Base-by-base conservation (phyloP, 2,113 vertebrate species). In the Melanerpes formicivorus region DNA sequence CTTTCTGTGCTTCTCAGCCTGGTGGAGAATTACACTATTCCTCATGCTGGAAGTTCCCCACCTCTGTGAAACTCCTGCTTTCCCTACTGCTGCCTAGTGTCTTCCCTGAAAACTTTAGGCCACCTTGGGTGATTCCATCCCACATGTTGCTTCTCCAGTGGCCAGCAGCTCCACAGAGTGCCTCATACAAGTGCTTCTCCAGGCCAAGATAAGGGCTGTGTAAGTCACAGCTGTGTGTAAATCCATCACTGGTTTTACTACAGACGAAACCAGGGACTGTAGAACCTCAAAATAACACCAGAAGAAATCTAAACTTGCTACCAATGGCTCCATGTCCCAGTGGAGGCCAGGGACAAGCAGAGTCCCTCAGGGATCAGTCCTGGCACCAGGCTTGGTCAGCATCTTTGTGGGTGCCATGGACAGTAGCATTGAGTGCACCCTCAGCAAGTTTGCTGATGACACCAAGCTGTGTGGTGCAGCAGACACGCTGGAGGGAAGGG, bases 161-260 rank as follows among this genome's bases (percentile, higher is more conserved):
- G 29, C 14, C 3, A 0, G 50, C 46, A 87, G 77, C 56, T 58
- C 55, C 1, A 2, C 5, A 84, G 29, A 30, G 5, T 2, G 3
- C 26, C 56, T 70, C 76, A 70, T 1, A 0, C 0, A 0, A 63
- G 12, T 56, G 16, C 44, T 52, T 52, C 15, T 29, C n/a, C 5
- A 4, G 48, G 40, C 42, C 3, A 4, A 75, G 48, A 27, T n/a
- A 75, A 48, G 52, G 30, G 22, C 32, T 70, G 69, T 59, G 10
- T 25, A 29, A 50, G 21, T 44, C 88, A 63, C 56, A 84, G 27
- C 62, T 65, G 48, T 65, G 32, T 66, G 84, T 71, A 69, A 90
- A 83, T 54, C 54, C 66, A 76, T 25, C 58, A 32, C 32, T 83
- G 15, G 17, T 56, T 82, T 73, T 76, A 79, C 32, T 80, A 42